phyloP scores from a whole-genome alignment of 1,140 invertebrate species.

The Papilio xuthus region DNA sequence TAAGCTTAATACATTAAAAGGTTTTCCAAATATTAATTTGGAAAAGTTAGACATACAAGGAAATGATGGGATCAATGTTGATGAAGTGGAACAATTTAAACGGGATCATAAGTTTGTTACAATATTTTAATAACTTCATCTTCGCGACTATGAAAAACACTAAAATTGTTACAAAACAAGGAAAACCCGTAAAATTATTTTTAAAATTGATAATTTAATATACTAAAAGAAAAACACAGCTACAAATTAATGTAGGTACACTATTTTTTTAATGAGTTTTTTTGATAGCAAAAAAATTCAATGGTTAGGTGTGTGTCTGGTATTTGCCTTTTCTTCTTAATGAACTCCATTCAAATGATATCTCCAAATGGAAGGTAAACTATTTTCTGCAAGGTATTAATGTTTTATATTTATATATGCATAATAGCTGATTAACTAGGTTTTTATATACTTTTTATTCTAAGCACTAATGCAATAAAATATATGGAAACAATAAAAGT shows the following conservation, averaged over 20 bases:
- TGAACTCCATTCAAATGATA: too few relatives aligned
- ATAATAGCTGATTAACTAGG: not conserved
- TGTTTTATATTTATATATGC: not conserved
- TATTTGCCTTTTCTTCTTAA: too few relatives aligned
- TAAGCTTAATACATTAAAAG: constrained; percentile 60
- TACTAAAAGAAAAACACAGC: too few relatives aligned
- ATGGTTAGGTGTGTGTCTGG: too few relatives aligned
- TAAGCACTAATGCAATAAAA: not conserved
- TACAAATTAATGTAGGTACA: too few relatives aligned
- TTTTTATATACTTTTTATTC: not conserved
- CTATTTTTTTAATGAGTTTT: not conserved
- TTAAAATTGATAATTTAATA: too few relatives aligned
- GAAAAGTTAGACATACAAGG: constrained; percentile 59
- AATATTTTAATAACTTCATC: constrained; percentile 26
- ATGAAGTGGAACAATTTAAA: constrained; percentile 60
- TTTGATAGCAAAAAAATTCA: not conserved
- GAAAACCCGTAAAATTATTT: too few relatives aligned
- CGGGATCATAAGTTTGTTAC: constrained; percentile 49
- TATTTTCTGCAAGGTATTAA: not conserved
- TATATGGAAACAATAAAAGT: not conserved
- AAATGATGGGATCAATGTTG: constrained; percentile 53
- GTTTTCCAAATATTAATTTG: constrained; percentile 62
- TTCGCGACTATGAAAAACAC: not conserved
- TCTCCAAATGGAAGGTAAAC: not conserved
- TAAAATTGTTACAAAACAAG: too few relatives aligned